A percentile compares a stretch with the other conserved stretches of the same genome.
These are phyloP conservation scores for Cosmia trapezina DNA, from an alignment of 2,888 invertebrate genomes.

Conservation along the genomic window DNA sequence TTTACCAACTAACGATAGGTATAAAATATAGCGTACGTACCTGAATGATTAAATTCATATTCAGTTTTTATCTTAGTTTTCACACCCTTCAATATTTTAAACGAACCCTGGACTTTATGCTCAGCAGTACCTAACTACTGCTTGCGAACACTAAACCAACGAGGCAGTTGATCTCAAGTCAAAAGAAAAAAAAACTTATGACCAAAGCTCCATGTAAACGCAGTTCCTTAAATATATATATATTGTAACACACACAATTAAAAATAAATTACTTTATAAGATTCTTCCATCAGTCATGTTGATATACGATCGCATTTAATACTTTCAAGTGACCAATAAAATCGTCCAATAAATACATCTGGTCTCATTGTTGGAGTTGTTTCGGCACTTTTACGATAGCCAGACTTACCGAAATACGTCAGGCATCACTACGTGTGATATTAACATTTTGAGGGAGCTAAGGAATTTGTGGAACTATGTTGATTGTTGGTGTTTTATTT, in stretches of 20 bases:
- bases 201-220: background rate
- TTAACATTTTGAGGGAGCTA: conserved; percentile 11
- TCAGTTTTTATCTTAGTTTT: background rate
- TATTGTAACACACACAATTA: conserved; percentile 53
- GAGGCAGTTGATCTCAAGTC: background rate
- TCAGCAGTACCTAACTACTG: background rate
- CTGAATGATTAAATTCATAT: background rate
- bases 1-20: background rate
- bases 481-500: background rate
- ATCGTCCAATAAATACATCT: conserved; percentile 79
- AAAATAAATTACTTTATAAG: conserved; percentile 55
- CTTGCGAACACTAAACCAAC: background rate
- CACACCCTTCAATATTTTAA: background rate
- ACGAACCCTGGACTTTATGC: background rate
- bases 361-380: conserved; percentile 77
- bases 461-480: background rate
- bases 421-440: background rate
- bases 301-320: conserved; percentile 81
- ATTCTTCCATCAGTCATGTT: conserved; percentile 75
- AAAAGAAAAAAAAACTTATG: conserved; percentile 1
- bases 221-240: background rate
- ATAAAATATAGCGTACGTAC: background rate
- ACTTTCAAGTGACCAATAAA: conserved; percentile 79
- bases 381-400: conserved; percentile 78
- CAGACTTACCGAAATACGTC: conserved; percentile 57